These are phyloP conservation scores for Tillus elongatus DNA, from an alignment of 2,888 invertebrate genomes.

Conservation along the genomic window DNA sequence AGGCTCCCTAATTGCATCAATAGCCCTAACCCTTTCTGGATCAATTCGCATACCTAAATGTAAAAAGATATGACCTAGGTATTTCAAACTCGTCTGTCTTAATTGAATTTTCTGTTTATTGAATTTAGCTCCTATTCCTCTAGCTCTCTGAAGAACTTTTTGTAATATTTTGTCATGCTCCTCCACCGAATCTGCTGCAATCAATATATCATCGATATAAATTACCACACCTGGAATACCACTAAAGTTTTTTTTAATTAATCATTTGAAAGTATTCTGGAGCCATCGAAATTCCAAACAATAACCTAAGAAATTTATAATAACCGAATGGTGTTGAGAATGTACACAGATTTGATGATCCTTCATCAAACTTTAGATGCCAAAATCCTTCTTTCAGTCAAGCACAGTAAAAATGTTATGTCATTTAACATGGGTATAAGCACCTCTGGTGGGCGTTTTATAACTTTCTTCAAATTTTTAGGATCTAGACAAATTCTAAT, in stretches of 20 bases:
- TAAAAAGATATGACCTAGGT: slow-evolving; percentile 23
- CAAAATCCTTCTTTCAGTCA: slow-evolving; percentile 31
- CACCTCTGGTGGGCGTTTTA: slow-evolving; percentile 20
- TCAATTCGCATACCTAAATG: slow-evolving; percentile 17
- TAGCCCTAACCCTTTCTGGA: slow-evolving; percentile 15
- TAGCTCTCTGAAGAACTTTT: slow-evolving; percentile 23
- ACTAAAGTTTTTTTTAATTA: slow-evolving; percentile 31
- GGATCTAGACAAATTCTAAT: slow-evolving; percentile 28
- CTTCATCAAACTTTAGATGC: slow-evolving; percentile 26
- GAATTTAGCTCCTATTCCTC: slow-evolving; percentile 26
- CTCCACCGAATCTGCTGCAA: slow-evolving; percentile 14
- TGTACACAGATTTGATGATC: slow-evolving; percentile 23
- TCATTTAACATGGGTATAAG: slow-evolving; percentile 23
- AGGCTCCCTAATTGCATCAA: slow-evolving; percentile 15
- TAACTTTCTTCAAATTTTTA: slow-evolving; percentile 20
- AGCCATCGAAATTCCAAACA: slow-evolving; percentile 15
- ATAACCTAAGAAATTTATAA: slow-evolving; percentile 19
- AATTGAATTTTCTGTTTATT: slow-evolving; percentile 27
- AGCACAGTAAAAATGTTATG: slow-evolving; percentile 20
- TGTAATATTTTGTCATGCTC: slow-evolving; percentile 24
- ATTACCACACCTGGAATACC: slow-evolving; percentile 27
- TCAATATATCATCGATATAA: slow-evolving; percentile 30
- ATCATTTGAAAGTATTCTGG: slow-evolving; percentile 31
- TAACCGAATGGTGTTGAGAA: slow-evolving; percentile 29
- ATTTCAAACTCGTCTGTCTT: slow-evolving; percentile 23